Base-by-base conservation (phyloP, 2,797 vertebrate species). In the Nothura maculosa region DNA sequence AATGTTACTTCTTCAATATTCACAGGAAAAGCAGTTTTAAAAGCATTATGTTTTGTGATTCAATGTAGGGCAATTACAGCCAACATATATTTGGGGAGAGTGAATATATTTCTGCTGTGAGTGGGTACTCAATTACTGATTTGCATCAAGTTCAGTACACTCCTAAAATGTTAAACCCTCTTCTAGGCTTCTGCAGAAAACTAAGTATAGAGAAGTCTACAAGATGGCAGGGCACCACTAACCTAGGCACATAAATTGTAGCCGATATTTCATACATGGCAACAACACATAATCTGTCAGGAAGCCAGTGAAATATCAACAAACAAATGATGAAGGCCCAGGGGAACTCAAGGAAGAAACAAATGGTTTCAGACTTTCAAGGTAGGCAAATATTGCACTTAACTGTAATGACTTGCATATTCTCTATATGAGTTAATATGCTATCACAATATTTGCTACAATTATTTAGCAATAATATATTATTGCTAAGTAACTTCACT, bases 1-100 rank as follows among this genome's bases (percentile, higher is more conserved):
- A 69, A 85, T 73, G 58, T 57, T 57, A 87, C 82, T 94, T 80
- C 62, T 81, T 86, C 9, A 3, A 38, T 58, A 82, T 62, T 92
- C 84, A 85, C 20, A 80, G 45, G 54, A 91, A 90, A 66, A 32
- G 10, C 30, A 73, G 50, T 84, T 87, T 57, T 78, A 25, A 82
- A 69, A 50, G 48, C 47, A 28, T 67, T 85, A 42, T 3, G 12
- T 58, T 91, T 67, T 69, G 81, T 62, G 60, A 55, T 81, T 87
- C 87, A 91, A 81, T 63, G 76, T 1, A 38, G 47, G 30, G 66
- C 40, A 93, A 83, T 82, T 73, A 92, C 27, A 87, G 48, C 12
- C 61, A 68, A 85, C 54, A 32, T 7, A 7, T 74, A 48, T 38
- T 48, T 86, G 57, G 42, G 38, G 63, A 89, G 58, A 73, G 12